A percentile compares a stretch with the other conserved stretches of the same genome.
These are phyloP conservation scores for Rhaphigaster nebulosa DNA, from an alignment of 2,888 invertebrate genomes.

Conservation along the genomic window DNA sequence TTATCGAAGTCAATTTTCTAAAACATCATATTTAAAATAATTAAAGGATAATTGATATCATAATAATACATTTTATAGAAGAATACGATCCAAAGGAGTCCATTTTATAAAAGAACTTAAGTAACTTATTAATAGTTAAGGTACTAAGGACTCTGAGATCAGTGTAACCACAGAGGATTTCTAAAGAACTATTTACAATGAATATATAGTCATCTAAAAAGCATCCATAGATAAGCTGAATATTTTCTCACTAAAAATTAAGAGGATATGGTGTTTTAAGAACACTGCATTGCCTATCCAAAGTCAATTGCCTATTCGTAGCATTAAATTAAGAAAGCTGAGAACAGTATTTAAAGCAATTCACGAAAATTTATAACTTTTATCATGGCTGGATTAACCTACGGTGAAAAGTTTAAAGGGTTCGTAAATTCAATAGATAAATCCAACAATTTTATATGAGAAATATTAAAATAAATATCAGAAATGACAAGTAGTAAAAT, in stretches of 20 bases:
- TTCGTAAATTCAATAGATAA: not conserved
- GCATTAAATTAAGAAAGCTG: conserved; percentile 18
- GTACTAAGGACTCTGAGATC: conserved; percentile 61
- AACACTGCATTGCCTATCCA: conserved; percentile 63
- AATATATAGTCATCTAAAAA: conserved; percentile 60
- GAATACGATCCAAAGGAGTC: conserved; percentile 30
- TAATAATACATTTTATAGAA: conserved; percentile 37
- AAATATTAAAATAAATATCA: not conserved
- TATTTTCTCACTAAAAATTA: conserved; percentile 57
- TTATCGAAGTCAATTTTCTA: conserved; percentile 25
- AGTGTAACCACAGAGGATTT: conserved; percentile 60
- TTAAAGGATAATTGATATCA: not conserved
- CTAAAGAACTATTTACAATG: conserved; percentile 60
- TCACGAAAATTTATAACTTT: not conserved
- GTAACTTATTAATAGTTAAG: conserved; percentile 10
- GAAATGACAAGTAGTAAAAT: not conserved
- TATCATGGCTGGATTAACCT: conserved; percentile 39
- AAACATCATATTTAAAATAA: conserved; percentile 26
- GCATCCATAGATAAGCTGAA: conserved; percentile 59
- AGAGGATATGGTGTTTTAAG: conserved; percentile 60
- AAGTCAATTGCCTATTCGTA: conserved; percentile 52
- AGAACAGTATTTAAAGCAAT: conserved; percentile 23
- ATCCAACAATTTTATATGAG: not conserved
- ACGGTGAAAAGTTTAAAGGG: not conserved
- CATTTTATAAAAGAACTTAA: conserved; percentile 9